Percentiles rank a stretch among this genome's conserved stretches.
Conservation (phyloP, 2,797 vertebrate species). For the Ispidina picta region DNA sequence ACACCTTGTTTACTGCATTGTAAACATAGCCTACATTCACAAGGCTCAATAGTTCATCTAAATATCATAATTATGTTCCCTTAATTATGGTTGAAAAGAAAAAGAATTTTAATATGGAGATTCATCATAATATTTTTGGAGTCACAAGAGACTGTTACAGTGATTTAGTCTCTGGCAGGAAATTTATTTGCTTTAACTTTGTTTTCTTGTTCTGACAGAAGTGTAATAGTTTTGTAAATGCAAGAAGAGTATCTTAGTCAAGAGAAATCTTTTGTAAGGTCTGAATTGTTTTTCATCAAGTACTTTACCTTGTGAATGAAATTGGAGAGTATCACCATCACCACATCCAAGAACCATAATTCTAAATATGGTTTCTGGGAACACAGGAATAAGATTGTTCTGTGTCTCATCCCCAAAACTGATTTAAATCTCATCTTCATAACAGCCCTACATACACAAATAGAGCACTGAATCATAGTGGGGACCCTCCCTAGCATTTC, state of each 20-base stretch:
- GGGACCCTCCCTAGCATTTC: neutral
- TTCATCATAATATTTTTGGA: neutral
- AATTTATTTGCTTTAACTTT: neutral
- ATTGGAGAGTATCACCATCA: neutral
- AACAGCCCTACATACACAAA: neutral
- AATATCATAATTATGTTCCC: neutral
- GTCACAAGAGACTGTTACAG: neutral
- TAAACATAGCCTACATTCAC: neutral
- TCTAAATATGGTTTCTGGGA: neutral
- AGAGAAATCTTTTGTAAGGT: neutral
- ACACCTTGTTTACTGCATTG: neutral
- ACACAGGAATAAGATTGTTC: neutral
- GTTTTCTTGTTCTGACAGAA: neutral
- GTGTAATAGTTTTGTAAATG: neutral
- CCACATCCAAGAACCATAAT: neutral
- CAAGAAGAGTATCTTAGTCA: neutral
- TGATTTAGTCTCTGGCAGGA: neutral
- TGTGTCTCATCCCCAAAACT: neutral
- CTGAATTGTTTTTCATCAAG: neutral
- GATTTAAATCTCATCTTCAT: neutral
- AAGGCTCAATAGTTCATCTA: neutral
- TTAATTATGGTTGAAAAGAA: neutral
- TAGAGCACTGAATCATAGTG: fast-evolving
- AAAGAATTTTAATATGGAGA: neutral
- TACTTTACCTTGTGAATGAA: neutral